Evolutionary conservation across 2,888 invertebrate genomes (phyloP).

Genomic region (Drosophila diplacantha): DNA sequence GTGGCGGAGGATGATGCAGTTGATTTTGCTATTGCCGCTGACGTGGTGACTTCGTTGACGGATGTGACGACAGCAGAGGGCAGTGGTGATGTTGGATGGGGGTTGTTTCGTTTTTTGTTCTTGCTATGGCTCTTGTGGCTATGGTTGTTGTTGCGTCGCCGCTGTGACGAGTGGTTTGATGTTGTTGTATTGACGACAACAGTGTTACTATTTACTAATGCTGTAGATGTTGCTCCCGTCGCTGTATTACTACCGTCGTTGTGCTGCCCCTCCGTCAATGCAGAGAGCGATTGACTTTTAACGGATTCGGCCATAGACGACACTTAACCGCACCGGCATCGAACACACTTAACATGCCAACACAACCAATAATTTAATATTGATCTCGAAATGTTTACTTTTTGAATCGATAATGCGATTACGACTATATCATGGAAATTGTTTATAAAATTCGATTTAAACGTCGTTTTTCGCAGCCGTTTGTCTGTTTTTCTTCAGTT

Average conservation of each 20-base stretch:
- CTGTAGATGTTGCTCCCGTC: conserved; percentile 45
- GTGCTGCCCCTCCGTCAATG: conserved; percentile 83
- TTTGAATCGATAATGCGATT: conserved; percentile 6
- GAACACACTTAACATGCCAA: conserved; percentile 78
- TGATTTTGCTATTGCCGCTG: conserved; percentile 11
- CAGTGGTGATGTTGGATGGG: conserved; percentile 23
- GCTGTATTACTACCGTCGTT: conserved; percentile 63
- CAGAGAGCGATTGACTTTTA: conserved; percentile 86
- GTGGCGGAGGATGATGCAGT: conserved; percentile 10
- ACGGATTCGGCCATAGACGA: conserved; percentile 95
- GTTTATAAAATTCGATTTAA: conserved; percentile 5
- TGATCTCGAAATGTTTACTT: conserved; percentile 31
- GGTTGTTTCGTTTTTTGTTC: conserved; percentile 32
- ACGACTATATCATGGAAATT: conserved; percentile 1
- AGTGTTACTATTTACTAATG: conserved; percentile 34
- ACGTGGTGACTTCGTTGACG: conserved; percentile 19
- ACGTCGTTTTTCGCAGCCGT: background rate
- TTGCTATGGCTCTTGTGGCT: conserved; percentile 43
- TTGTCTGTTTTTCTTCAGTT: conserved; percentile 1
- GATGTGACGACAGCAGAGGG: conserved; percentile 34
- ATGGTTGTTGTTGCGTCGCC: conserved; percentile 43
- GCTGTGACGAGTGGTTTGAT: conserved; percentile 28
- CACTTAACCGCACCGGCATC: conserved; percentile 84
- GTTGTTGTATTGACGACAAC: conserved; percentile 38
- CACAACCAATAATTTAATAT: conserved; percentile 38